Evolutionary conservation across 1,140 invertebrate genomes (phyloP).

Genomic region (Lutraria rhynchaena): DNA sequence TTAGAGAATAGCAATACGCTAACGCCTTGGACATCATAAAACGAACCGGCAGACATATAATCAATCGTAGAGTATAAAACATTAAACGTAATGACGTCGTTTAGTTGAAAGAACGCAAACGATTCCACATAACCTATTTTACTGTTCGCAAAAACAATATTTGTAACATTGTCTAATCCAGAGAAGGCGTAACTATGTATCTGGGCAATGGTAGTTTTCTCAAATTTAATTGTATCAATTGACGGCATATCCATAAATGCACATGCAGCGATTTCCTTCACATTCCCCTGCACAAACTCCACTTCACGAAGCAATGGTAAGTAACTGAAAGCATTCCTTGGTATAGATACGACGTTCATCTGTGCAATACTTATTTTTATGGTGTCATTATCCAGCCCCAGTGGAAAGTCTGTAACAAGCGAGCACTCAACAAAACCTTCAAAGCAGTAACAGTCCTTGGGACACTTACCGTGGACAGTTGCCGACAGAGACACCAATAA

Average conservation of each 20-base stretch:
- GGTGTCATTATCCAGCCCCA: not conserved
- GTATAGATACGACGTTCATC: not conserved
- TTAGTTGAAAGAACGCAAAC: slow-evolving; percentile 2
- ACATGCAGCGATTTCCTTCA: too few species aligned
- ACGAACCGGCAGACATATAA: not conserved
- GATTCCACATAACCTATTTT: not conserved
- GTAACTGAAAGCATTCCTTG: not conserved
- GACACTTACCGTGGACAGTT: not conserved
- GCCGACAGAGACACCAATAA: not conserved
- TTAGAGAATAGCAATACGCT: not conserved
- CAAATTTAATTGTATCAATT: too few species aligned
- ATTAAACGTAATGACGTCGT: not conserved
- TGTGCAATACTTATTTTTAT: not conserved
- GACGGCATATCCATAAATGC: too few species aligned
- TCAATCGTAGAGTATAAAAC: not conserved
- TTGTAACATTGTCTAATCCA: not conserved
- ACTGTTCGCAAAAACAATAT: not conserved
- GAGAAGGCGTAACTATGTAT: slow-evolving; percentile 2
- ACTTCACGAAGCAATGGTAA: not conserved
- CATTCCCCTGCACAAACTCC: not conserved
- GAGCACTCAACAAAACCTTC: not conserved
- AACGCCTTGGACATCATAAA: not conserved
- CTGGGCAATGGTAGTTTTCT: not conserved
- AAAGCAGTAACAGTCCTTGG: not conserved
- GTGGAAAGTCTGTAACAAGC: not conserved